A percentile compares a stretch with the other conserved stretches of the same genome.
Conservation (phyloP, 2,797 vertebrate species). For the Lateolabrax maculatus region DNA sequence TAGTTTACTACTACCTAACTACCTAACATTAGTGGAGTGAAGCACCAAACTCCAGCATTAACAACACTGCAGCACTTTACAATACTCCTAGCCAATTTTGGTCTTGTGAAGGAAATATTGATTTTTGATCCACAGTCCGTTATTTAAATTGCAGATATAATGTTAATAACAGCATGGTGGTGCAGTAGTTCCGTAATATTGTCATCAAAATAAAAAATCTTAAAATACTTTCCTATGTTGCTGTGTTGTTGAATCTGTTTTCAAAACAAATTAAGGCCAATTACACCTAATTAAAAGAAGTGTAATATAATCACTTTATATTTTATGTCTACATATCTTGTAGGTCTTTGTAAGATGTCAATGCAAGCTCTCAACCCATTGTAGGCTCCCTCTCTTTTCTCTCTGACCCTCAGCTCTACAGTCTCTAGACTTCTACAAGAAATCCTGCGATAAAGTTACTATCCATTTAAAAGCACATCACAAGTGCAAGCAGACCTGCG, state of each 20-base stretch:
- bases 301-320: not conserved
- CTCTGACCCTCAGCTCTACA: not conserved
- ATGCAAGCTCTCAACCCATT: not conserved
- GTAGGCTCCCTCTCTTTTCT: not conserved
- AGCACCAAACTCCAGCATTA: too few species aligned
- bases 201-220: too few species aligned
- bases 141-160: too few species aligned
- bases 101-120: too few species aligned
- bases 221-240: not conserved
- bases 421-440: not conserved
- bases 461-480: slow-evolving; percentile 23
- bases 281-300: not conserved
- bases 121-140: too few species aligned
- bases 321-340: too few species aligned
- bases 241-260: not conserved
- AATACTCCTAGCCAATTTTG: too few species aligned
- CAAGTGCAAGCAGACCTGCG: not conserved
- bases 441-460: slow-evolving; percentile 8
- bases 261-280: slow-evolving; percentile 1
- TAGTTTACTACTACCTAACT: too few species aligned
- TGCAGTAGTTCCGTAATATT: too few species aligned
- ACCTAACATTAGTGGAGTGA: too few species aligned
- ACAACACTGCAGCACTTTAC: too few species aligned
- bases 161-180: too few species aligned
- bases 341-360: not conserved